Percentiles rank a stretch among this genome's conserved stretches.
phyloP scores from a whole-genome alignment of 2,888 invertebrate genomes.

The Pseudanteris insignis region DNA sequence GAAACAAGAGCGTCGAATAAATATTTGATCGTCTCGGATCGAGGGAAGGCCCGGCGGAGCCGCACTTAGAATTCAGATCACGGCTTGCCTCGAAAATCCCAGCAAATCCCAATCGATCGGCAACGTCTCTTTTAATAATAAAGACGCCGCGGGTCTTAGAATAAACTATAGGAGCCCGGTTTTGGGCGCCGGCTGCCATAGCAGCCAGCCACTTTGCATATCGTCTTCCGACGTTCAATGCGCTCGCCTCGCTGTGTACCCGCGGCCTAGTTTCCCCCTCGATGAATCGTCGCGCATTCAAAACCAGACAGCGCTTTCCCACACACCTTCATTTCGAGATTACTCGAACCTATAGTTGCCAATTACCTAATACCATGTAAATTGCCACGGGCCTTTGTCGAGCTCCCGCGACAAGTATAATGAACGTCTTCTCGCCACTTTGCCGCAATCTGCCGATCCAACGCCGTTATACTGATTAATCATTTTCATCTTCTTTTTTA shows the following conservation, averaged over 20 bases:
- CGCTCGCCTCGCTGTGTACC: conserved; percentile 18
- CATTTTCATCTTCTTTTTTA: no score
- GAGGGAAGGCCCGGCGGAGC: background rate
- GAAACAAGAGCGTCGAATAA: conserved; percentile 2
- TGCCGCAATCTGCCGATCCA: no score
- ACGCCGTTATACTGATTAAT: no score
- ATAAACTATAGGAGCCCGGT: no score
- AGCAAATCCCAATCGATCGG: background rate
- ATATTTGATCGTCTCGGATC: conserved; percentile 5
- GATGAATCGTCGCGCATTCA: conserved; percentile 24
- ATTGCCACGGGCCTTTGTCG: conserved; percentile 4
- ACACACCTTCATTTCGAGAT: conserved; percentile 13
- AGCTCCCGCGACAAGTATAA: background rate
- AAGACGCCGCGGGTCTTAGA: no score
- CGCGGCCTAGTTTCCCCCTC: conserved; percentile 20
- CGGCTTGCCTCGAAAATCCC: conserved; percentile 1
- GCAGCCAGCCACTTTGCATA: no score
- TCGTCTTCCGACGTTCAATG: background rate
- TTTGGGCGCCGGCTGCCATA: no score
- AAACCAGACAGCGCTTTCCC: conserved; percentile 14
- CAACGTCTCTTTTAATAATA: no score
- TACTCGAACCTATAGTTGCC: conserved; percentile 13
- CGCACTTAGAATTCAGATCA: conserved; percentile 8
- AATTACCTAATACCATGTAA: conserved; percentile 22
- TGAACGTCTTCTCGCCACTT: background rate